Conservation (phyloP, 2,888 invertebrate genomes). For the Penaeus monodon region DNA sequence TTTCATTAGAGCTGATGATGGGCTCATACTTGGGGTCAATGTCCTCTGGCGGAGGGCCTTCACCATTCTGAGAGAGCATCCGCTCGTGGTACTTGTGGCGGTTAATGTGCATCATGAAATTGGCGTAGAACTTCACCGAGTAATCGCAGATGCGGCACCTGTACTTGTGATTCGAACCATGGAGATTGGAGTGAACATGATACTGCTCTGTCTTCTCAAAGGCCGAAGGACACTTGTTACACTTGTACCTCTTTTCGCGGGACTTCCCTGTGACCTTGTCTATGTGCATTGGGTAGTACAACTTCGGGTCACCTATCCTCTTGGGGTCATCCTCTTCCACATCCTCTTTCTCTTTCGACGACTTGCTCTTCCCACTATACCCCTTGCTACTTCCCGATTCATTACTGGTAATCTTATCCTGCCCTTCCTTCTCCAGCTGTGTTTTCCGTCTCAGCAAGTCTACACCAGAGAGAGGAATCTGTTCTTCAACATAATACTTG, state of each 20-base stretch:
- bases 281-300: constrained; percentile 81
- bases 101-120: constrained; percentile 84
- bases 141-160: constrained; percentile 88
- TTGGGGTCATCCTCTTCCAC: constrained; percentile 67
- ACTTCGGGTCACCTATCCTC: constrained; percentile 83
- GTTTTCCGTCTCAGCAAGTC: constrained; percentile 64
- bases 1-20: constrained; percentile 29
- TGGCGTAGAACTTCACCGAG: constrained; percentile 87
- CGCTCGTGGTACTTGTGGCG: constrained; percentile 75
- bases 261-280: constrained; percentile 71
- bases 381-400: constrained; percentile 18
- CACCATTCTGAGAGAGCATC: constrained; percentile 49
- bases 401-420: constrained; percentile 16
- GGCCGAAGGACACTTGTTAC: constrained; percentile 87
- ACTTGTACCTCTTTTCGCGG: constrained; percentile 84
- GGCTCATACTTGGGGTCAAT: constrained; percentile 60
- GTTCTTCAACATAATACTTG: constrained; percentile 62
- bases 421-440: constrained; percentile 59
- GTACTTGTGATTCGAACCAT: constrained; percentile 86
- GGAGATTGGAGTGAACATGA: constrained; percentile 84
- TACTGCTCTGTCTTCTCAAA: constrained; percentile 89
- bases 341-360: constrained; percentile 48
- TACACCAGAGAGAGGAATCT: constrained; percentile 65
- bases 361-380: constrained; percentile 21
- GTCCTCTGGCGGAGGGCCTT: constrained; percentile 51